A percentile compares a stretch with the other conserved stretches of the same genome.
Evolutionary conservation across 2,888 invertebrate species (phyloP).

Genomic region (Euzetes globulus): DNA sequence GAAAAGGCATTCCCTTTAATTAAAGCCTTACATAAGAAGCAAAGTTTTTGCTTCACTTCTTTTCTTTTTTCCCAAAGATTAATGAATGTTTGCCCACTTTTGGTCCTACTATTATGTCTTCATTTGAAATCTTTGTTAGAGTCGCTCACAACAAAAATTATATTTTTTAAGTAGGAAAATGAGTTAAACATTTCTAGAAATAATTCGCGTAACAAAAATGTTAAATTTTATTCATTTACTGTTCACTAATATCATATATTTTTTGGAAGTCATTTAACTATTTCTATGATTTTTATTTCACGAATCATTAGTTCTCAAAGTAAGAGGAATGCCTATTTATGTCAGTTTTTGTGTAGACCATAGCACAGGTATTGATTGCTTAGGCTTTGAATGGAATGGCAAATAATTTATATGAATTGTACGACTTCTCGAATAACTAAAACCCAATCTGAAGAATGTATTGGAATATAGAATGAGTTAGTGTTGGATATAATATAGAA

Average conservation of each 20-base stretch:
- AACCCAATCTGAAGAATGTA: background rate
- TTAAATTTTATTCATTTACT: background rate
- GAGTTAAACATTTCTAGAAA: background rate
- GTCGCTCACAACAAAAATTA: background rate
- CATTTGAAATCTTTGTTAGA: background rate
- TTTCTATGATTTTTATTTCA: slow-evolving; percentile 19
- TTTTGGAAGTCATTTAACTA: background rate
- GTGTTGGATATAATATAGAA: background rate
- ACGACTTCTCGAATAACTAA: slow-evolving; percentile 22
- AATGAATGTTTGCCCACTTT: slow-evolving; percentile 22
- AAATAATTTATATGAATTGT: slow-evolving; percentile 25
- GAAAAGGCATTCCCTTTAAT: slow-evolving; percentile 35
- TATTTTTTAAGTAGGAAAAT: background rate
- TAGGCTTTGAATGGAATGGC: background rate
- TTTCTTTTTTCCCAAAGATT: slow-evolving; percentile 1
- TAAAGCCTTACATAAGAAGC: slow-evolving; percentile 22
- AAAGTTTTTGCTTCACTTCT: background rate
- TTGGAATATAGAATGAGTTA: background rate
- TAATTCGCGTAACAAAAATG: background rate
- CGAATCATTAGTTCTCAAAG: slow-evolving; percentile 1
- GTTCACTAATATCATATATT: background rate
- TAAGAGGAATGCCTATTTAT: slow-evolving; percentile 9
- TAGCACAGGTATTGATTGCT: slow-evolving; percentile 20
- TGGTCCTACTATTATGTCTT: background rate
- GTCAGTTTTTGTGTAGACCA: background rate